phyloP scores from a whole-genome alignment of 2,888 invertebrate genomes.

The Epinotia bilunana region DNA sequence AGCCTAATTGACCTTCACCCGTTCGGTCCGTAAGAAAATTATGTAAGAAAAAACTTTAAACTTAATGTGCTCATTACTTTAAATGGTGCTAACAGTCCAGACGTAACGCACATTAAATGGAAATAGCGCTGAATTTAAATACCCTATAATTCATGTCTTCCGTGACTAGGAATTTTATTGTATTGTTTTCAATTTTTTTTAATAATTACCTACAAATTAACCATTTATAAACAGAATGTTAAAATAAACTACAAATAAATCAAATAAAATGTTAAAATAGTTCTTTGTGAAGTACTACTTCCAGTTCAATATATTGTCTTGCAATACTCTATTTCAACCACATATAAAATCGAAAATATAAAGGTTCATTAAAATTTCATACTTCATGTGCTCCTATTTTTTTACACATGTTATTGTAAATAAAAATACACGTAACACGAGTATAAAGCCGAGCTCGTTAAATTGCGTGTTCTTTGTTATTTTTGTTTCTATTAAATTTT shows the following conservation, averaged over 20 bases:
- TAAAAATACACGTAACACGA: neutral
- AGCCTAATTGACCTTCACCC: conserved; percentile 30
- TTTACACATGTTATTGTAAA: neutral
- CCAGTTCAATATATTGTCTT: neutral
- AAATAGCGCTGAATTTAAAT: neutral
- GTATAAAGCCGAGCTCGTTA: conserved; percentile 4
- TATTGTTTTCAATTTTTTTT: too few relatives aligned
- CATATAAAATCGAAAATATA: neutral
- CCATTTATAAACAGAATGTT: too few relatives aligned
- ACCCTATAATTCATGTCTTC: neutral
- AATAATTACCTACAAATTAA: too few relatives aligned
- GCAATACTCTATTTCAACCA: neutral
- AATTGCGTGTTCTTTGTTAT: neutral
- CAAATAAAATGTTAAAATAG: too few relatives aligned
- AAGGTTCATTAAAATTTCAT: conserved; percentile 20
- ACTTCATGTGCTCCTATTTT: neutral
- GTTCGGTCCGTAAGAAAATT: neutral
- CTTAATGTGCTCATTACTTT: neutral
- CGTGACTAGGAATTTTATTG: too few relatives aligned
- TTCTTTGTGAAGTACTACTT: too few relatives aligned
- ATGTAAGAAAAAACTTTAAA: conserved; percentile 12
- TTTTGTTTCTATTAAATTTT: neutral
- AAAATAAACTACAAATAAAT: too few relatives aligned
- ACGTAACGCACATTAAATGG: neutral
- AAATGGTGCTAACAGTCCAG: neutral